Conservation (phyloP, 1,140 invertebrate genomes). For the Drosophila quadrilineata region DNA sequence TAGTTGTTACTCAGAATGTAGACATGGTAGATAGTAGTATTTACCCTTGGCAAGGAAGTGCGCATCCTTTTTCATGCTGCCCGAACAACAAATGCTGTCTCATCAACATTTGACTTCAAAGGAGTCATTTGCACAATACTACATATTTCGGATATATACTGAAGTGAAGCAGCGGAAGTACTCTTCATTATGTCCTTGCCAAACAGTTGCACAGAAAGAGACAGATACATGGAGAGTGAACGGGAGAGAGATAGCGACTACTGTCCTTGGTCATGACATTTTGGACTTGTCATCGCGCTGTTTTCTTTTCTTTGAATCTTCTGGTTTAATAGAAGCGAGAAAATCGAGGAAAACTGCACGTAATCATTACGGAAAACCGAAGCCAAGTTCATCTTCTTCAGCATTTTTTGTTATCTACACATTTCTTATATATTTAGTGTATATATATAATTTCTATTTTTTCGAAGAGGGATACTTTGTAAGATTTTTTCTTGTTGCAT, state of each 20-base stretch:
- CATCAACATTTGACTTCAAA: conserved; percentile 74
- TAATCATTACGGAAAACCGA: conserved; percentile 51
- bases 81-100: conserved; percentile 68
- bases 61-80: conserved; percentile 55
- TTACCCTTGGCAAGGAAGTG: conserved; percentile 23
- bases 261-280: conserved; percentile 23
- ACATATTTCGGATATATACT: conserved; percentile 14
- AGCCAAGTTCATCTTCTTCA: no score
- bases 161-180: conserved; percentile 53
- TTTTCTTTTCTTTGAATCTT: no score
- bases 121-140: conserved; percentile 68
- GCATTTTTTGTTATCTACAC: no score
- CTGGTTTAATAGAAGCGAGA: conserved; percentile 16
- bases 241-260: background rate
- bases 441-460: background rate
- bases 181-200: conserved; percentile 73
- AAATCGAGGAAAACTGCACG: conserved; percentile 47
- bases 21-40: no score
- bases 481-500: conserved; percentile 7
- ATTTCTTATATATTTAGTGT: conserved; percentile 3
- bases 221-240: background rate
- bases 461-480: no score
- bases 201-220: conserved; percentile 33
- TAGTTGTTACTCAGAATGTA: no score
- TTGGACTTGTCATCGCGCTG: conserved; percentile 35